Evolutionary conservation across 2,797 vertebrate species (phyloP).

Genomic region (Betta splendens): DNA sequence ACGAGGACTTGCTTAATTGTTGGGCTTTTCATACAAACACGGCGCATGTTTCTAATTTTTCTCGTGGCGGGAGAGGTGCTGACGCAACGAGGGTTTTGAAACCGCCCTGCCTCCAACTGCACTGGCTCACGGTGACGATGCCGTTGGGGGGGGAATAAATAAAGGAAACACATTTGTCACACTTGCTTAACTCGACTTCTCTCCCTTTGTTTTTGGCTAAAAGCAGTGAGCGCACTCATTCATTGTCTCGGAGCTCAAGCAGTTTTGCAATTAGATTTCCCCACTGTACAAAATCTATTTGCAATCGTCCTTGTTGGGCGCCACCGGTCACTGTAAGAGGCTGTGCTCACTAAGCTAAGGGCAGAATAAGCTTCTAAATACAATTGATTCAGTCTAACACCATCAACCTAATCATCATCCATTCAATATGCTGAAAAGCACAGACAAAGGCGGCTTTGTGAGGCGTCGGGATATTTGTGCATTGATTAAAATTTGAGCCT

Average conservation of each 20-base stretch:
- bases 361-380: conserved; percentile 8
- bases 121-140: not conserved
- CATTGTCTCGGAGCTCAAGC: not conserved
- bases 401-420: conserved; percentile 21
- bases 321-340: not conserved
- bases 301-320: not conserved
- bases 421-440: conserved; percentile 18
- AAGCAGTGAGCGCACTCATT: not conserved
- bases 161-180: not conserved
- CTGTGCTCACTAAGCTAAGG: conserved; percentile 2
- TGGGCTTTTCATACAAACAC: conserved; percentile 1
- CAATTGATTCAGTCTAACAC: conserved; percentile 1
- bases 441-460: conserved; percentile 20
- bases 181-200: conserved; percentile 9
- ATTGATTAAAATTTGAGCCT: conserved; percentile 48
- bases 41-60: not conserved
- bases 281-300: not conserved
- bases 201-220: conserved; percentile 3
- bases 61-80: not conserved
- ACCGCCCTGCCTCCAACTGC: not conserved
- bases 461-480: conserved; percentile 43
- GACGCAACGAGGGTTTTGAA: not conserved
- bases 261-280: not conserved
- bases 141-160: conserved; percentile 6
- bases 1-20: not conserved